Evolutionary conservation across 1,140 invertebrate genomes (phyloP).

Genomic region (Aphaenogaster rudis): DNA sequence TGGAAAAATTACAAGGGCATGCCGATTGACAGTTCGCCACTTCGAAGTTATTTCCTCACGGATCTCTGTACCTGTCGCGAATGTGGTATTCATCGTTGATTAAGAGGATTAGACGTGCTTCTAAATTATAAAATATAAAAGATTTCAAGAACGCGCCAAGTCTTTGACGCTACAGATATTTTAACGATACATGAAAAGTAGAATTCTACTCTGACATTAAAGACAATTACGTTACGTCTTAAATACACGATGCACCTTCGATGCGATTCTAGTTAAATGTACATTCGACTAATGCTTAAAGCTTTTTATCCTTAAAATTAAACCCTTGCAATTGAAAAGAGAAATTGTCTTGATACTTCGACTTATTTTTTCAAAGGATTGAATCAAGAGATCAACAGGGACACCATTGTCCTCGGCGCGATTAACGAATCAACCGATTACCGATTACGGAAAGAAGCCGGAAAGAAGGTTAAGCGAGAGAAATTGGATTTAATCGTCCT

Average conservation of each 20-base stretch:
- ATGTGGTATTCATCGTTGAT: conserved; percentile 20
- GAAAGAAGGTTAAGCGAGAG: conserved; percentile 57
- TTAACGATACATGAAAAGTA: background rate
- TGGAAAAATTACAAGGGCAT: conserved; percentile 32
- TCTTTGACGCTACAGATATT: background rate
- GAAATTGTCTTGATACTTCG: background rate
- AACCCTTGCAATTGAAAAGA: conserved; percentile 1
- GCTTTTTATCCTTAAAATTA: conserved; percentile 1
- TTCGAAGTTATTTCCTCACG: conserved; percentile 27
- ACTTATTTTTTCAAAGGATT: conserved; percentile 15
- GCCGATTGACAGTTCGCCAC: conserved; percentile 17
- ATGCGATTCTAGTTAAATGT: background rate
- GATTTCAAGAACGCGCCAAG: background rate
- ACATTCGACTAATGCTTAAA: background rate
- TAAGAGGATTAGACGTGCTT: conserved; percentile 15
- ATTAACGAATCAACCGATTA: conserved; percentile 60
- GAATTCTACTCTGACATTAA: background rate
- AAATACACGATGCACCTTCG: background rate
- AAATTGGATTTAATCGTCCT: conserved; percentile 58
- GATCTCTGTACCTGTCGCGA: background rate
- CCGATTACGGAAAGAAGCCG: conserved; percentile 57
- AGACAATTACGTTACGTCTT: background rate
- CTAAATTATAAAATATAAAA: background rate
- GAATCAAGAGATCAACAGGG: conserved; percentile 23
- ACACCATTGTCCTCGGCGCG: conserved; percentile 28